A percentile compares a stretch with the other conserved stretches of the same genome.
These are phyloP conservation scores for Arge pagana DNA, from an alignment of 2,888 invertebrate species.

Conservation along the genomic window DNA sequence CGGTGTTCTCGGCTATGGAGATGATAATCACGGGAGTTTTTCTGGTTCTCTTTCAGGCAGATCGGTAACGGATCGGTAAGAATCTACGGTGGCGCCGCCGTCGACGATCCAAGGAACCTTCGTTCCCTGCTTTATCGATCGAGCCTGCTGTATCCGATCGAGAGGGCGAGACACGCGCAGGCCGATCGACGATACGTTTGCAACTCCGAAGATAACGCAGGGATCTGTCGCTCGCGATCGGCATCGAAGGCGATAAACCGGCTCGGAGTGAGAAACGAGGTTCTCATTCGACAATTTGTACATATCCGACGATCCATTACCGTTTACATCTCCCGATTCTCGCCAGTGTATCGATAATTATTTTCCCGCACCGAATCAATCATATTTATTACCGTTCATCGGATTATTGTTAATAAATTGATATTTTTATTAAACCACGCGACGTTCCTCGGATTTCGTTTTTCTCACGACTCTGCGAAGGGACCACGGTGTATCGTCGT, in stretches of 20 bases:
- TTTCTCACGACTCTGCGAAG: no score
- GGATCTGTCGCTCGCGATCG: slow-evolving; percentile 17
- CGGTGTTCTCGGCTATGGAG: no score
- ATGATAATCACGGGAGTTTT: no score
- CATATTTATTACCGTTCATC: slow-evolving; percentile 12
- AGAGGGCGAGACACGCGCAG: background rate
- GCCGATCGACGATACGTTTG: no score
- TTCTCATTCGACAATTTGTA: background rate
- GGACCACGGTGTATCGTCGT: background rate
- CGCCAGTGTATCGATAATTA: slow-evolving; percentile 7
- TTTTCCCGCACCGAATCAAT: background rate
- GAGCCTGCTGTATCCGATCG: background rate
- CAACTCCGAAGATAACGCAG: background rate
- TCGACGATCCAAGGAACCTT: background rate
- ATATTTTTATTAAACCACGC: background rate
- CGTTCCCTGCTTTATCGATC: slow-evolving; percentile 9
- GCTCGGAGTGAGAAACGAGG: background rate
- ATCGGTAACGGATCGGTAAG: slow-evolving; percentile 7
- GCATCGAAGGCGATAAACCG: slow-evolving; percentile 3
- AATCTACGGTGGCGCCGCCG: background rate
- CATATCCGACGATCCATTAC: slow-evolving; percentile 14
- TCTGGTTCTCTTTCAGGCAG: background rate
- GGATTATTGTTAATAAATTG: slow-evolving; percentile 13
- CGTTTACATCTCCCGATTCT: slow-evolving; percentile 6
- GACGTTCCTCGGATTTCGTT: background rate